Base-by-base conservation (phyloP, 1,140 invertebrate genomes). In the Doryteuthis pealeii region DNA sequence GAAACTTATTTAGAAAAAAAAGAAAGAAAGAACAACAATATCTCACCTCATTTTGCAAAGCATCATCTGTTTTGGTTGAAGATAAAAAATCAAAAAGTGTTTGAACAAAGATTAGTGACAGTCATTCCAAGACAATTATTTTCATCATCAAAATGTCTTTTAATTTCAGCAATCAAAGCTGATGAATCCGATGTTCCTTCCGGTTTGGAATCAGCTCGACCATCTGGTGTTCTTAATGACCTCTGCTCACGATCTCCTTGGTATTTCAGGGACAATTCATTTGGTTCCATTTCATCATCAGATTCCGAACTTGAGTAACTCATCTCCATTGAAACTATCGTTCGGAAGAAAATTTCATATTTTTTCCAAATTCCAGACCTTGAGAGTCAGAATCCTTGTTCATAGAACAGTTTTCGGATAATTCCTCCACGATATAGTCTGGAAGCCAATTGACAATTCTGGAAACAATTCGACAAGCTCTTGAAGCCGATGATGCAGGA, bases 21-120 rank as follows among this genome's bases (percentile, higher is more conserved):
- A 40, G 10, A 10, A 40, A 40, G 10, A 3, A 40, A 40, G 35
- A 40, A n/a, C n/a, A n/a, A n/a, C n/a, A n/a, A n/a, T n/a, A n/a
- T n/a, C 77, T 74, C 80, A 90, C 90, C 81, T 96, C 94, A 88
- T 93, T 94, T 84, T 96, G 93, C 74, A 96, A 86, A 83, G 94
- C 93, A 81, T 94, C 92, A 83, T 92, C 84, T 26, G 80, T 79
- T 67, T 83, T 84, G 28, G 80, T 65, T 1, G 86, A 85, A 18
- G 74, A 77, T 18, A 89, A 75, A 43, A 89, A 80, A 78, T 86
- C 83, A 83, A 84, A 85, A 32, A 87, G 76, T 31, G 81, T 84
- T n/a, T 2, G 81, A 72, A 28, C 80, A 78, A 18, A 88, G 67
- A 43, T 87, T 83, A n/a, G 77, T 76, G 18, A 81, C 32, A 22